Conservation (phyloP, 2,113 vertebrate species). For the Grantiella picta region DNA sequence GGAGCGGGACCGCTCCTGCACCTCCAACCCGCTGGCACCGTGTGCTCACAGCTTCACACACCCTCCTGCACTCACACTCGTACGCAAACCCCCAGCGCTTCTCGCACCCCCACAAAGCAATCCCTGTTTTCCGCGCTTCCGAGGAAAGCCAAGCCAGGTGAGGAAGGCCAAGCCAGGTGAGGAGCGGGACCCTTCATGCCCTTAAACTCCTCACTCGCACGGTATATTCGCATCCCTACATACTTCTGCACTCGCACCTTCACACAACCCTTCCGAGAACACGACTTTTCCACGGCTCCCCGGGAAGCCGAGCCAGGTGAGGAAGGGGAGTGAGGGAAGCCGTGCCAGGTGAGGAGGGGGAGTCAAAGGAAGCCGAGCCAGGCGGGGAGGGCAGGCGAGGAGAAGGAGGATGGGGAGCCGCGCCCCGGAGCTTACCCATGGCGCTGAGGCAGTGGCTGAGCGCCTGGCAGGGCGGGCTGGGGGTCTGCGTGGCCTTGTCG, state of each 20-base stretch:
- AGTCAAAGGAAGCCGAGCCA: background rate
- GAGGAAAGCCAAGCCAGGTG: background rate
- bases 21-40: rapidly evolving
- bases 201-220: background rate
- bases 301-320: background rate
- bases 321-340: background rate
- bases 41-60: background rate
- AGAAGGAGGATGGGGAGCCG: background rate
- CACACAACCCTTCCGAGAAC: background rate
- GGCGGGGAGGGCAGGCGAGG: background rate
- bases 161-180: background rate
- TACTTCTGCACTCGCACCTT: background rate
- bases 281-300: background rate
- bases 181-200: too few relatives aligned
- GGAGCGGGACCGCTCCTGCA: background rate
- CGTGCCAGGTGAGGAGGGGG: background rate
- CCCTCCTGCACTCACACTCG: background rate
- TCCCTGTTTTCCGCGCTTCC: background rate
- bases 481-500: slow-evolving; percentile 88
- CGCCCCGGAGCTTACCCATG: slow-evolving; percentile 63
- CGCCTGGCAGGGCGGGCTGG: slow-evolving; percentile 84
- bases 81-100: background rate
- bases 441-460: slow-evolving; percentile 79
- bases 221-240: background rate
- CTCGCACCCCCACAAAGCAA: background rate